Evolutionary conservation across 2,113 vertebrate genomes (phyloP).

Genomic region (Oncorhynchus nerka): DNA sequence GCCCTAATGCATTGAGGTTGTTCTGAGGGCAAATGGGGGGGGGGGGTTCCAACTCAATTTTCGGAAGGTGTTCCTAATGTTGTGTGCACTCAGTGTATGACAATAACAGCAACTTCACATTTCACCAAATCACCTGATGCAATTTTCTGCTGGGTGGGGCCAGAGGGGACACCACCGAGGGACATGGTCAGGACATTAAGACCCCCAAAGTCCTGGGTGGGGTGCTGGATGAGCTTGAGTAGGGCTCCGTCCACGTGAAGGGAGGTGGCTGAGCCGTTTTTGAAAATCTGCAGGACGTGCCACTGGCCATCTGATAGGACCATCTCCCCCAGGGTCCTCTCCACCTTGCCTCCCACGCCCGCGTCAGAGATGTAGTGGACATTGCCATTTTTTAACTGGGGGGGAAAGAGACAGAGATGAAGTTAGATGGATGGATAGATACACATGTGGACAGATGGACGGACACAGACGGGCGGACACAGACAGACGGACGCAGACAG

Average conservation of each 20-base stretch:
- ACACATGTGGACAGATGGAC: not conserved
- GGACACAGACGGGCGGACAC: not conserved
- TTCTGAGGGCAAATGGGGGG: too few species aligned
- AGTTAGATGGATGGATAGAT: not conserved
- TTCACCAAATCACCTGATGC: constrained; percentile 75
- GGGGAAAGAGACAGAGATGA: not conserved
- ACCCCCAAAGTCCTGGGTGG: constrained; percentile 93
- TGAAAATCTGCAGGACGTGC: constrained; percentile 84
- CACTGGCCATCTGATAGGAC: constrained; percentile 87
- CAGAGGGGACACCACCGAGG: constrained; percentile 84
- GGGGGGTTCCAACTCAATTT: too few species aligned
- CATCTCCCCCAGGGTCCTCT: constrained; percentile 82
- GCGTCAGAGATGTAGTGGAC: constrained; percentile 90
- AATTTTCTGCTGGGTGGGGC: constrained; percentile 70
- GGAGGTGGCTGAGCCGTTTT: constrained; percentile 80
- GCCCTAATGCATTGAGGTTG: too few species aligned
- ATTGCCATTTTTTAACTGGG: constrained; percentile 88
- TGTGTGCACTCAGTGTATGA: too few species aligned
- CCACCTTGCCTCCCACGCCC: constrained; percentile 90
- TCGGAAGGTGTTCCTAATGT: too few species aligned
- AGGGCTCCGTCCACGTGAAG: constrained; percentile 77
- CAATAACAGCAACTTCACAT: too few species aligned
- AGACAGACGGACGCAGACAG: too few species aligned
- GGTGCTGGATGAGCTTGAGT: constrained; percentile 76
- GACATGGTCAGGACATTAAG: constrained; percentile 85